Percentiles rank a stretch among this genome's conserved stretches.
These are phyloP conservation scores for Protosalanx chinensis DNA, from an alignment of 2,797 vertebrate species.

Conservation along the genomic window DNA sequence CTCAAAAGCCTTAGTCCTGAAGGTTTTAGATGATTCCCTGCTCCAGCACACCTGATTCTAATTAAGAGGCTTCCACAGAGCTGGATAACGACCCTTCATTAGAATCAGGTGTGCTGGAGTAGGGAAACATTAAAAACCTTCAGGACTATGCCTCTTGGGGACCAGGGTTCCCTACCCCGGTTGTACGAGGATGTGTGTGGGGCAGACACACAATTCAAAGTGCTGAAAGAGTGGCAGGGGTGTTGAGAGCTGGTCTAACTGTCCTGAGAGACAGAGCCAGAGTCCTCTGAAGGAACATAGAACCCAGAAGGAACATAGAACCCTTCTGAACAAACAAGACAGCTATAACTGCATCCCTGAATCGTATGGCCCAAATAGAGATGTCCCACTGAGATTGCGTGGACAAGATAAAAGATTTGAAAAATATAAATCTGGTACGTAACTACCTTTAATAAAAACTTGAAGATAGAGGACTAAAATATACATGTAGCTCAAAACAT, in stretches of 20 bases:
- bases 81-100: too few species aligned
- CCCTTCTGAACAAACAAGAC: neutral
- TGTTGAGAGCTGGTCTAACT: conserved; percentile 14
- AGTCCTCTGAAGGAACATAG: conserved; percentile 8
- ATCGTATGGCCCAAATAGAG: neutral
- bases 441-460: too few species aligned
- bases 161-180: too few species aligned
- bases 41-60: too few species aligned
- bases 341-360: neutral
- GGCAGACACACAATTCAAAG: neutral
- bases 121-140: too few species aligned
- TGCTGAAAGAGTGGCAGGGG: conserved; percentile 20
- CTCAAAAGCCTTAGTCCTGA: too few species aligned
- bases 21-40: too few species aligned
- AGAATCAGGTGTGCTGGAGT: too few species aligned
- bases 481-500: neutral
- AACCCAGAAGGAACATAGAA: neutral
- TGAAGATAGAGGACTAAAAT: neutral
- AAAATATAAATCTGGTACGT: neutral
- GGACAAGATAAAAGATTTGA: conserved; percentile 4
- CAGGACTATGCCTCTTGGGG: too few species aligned
- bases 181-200: neutral
- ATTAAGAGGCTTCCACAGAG: too few species aligned
- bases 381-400: neutral
- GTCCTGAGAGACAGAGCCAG: conserved; percentile 9